Percentiles rank a stretch among this genome's conserved stretches.
These are phyloP conservation scores for Aplysina aerophoba DNA, from an alignment of 37 sponge, comb jelly and placozoan genomes.

Conservation along the genomic window DNA sequence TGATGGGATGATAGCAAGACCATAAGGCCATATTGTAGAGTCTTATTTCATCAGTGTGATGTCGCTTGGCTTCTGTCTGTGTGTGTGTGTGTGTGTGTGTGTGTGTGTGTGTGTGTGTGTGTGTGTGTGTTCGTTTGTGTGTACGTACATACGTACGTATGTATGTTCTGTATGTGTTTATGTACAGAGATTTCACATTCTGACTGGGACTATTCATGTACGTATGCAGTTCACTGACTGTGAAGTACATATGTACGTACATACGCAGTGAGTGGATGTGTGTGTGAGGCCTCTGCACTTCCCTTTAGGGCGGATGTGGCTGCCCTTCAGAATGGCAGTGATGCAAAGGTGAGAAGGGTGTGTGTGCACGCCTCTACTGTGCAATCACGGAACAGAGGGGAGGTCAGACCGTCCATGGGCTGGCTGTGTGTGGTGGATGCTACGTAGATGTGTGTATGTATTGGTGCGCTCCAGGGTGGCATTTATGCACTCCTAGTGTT, in stretches of 20 bases:
- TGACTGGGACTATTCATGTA: no score
- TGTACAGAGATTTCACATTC: slow-evolving; percentile 11
- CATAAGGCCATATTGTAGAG: no score
- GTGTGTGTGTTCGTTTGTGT: slow-evolving; percentile 59
- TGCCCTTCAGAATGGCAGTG: slow-evolving; percentile 14
- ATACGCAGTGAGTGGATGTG: no score
- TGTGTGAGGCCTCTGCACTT: no score
- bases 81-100: not conserved
- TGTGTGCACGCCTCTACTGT: not conserved
- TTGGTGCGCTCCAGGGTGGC: no score
- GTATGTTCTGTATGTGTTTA: not conserved
- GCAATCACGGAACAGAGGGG: not conserved
- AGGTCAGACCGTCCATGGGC: no score
- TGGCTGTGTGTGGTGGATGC: no score
- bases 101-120: not conserved
- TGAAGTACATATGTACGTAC: no score
- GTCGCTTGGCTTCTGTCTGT: slow-evolving; percentile 27
- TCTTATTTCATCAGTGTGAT: slow-evolving; percentile 18
- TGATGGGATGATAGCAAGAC: not conserved
- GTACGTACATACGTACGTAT: slow-evolving; percentile 37
- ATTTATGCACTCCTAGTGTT: no score
- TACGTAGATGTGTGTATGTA: no score
- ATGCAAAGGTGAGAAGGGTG: not conserved
- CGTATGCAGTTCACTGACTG: no score
- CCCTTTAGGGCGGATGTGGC: not conserved